Conservation (phyloP, 2,888 invertebrate genomes). For the Eupeodes latifasciatus region DNA sequence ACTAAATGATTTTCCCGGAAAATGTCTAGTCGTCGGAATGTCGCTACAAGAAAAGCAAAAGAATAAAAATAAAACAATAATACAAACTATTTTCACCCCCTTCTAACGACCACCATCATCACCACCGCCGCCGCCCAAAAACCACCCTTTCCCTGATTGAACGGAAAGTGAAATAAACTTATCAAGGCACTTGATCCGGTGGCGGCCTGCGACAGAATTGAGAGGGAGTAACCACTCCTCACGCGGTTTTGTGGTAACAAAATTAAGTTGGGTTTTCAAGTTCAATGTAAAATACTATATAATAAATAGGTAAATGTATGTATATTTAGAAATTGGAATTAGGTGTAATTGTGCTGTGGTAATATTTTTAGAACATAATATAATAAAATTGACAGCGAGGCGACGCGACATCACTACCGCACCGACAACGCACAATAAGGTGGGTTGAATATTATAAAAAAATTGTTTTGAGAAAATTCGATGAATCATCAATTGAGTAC, state of each 20-base stretch:
- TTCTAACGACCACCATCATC: too few relatives aligned
- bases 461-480: too few relatives aligned
- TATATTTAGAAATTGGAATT: slow-evolving; percentile 6
- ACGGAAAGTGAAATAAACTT: slow-evolving; percentile 38
- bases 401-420: background rate
- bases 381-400: background rate
- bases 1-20: slow-evolving; percentile 71
- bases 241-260: slow-evolving; percentile 38
- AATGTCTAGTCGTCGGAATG: slow-evolving; percentile 69
- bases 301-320: too few relatives aligned
- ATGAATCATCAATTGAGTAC: too few relatives aligned
- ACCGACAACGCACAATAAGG: too few relatives aligned
- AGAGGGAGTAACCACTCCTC: background rate
- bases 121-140: slow-evolving; percentile 11
- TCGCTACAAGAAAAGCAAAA: slow-evolving; percentile 17
- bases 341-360: background rate
- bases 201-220: background rate
- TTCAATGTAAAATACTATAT: slow-evolving; percentile 7
- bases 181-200: background rate
- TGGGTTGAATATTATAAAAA: too few relatives aligned
- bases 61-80: background rate
- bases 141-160: slow-evolving; percentile 12
- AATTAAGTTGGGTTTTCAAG: slow-evolving; percentile 24
- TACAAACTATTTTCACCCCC: slow-evolving; percentile 14
- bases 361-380: slow-evolving; percentile 35